phyloP scores from a whole-genome alignment of 2,797 vertebrate species.

The Coregonus ussuriensis region DNA sequence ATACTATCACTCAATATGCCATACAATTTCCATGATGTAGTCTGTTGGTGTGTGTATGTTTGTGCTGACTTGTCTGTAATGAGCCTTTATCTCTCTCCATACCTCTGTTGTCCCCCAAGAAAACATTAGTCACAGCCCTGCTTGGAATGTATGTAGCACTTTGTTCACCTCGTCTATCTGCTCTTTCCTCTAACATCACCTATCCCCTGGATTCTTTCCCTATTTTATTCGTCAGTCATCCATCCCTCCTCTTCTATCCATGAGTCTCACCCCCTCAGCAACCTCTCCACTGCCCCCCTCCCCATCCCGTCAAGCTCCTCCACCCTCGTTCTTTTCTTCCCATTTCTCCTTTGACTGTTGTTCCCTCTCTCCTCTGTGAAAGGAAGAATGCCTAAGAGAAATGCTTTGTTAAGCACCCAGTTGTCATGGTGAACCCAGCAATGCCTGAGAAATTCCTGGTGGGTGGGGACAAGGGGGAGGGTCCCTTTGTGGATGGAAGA shows the following conservation, averaged over 20 bases:
- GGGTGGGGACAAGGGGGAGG: constrained; percentile 74
- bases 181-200: constrained; percentile 54
- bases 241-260: constrained; percentile 54
- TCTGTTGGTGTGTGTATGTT: constrained; percentile 7
- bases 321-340: constrained; percentile 48
- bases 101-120: constrained; percentile 37
- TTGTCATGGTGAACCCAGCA: constrained; percentile 84
- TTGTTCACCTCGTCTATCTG: constrained; percentile 6
- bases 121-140: constrained; percentile 63
- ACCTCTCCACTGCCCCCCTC: constrained; percentile 66
- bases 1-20: not conserved
- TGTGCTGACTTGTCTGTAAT: constrained; percentile 10
- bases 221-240: constrained; percentile 60
- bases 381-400: constrained; percentile 83
- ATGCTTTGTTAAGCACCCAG: constrained; percentile 85
- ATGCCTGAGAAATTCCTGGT: constrained; percentile 80
- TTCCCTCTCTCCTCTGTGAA: constrained; percentile 65
- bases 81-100: constrained; percentile 7
- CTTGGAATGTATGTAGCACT: constrained; percentile 59
- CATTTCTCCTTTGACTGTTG: constrained; percentile 64
- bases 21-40: not conserved
- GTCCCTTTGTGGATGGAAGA: constrained; percentile 70
- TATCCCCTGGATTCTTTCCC: constrained; percentile 71
- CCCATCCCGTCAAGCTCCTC: constrained; percentile 64
- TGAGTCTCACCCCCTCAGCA: constrained; percentile 48